Conservation (phyloP, 2,888 invertebrate genomes). For the Strigamia maritima region DNA sequence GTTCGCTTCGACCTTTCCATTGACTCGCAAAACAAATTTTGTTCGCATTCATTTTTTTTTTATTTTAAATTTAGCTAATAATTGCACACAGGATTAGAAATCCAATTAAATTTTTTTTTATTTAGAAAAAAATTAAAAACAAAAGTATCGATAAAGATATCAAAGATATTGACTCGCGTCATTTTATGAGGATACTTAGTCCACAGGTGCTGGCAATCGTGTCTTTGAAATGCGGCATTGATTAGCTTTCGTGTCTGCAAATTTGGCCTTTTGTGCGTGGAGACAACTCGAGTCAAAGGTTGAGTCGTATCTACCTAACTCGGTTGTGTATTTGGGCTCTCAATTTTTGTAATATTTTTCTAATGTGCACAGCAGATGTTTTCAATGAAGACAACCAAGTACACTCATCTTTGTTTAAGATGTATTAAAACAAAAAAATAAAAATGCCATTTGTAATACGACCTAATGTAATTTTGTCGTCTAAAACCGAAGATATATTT, state of each 20-base stretch:
- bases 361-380: background rate
- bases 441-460: too few relatives aligned
- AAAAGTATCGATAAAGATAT: background rate
- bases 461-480: too few relatives aligned
- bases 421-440: too few relatives aligned
- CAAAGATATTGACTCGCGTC: background rate
- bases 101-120: too few relatives aligned
- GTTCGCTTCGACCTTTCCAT: background rate
- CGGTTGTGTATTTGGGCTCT: background rate
- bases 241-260: slow-evolving; percentile 9
- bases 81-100: too few relatives aligned
- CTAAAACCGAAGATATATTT: too few relatives aligned
- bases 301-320: background rate
- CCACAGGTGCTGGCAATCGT: background rate
- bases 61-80: too few relatives aligned
- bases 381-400: background rate
- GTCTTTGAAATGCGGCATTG: background rate
- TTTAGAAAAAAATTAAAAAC: background rate
- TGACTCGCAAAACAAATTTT: background rate
- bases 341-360: background rate
- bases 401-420: too few relatives aligned
- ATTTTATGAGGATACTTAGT: background rate
- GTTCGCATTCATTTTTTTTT: too few relatives aligned
- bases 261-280: background rate
- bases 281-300: background rate